Conservation (phyloP, 2,797 vertebrate genomes). For the Catharus ustulatus region DNA sequence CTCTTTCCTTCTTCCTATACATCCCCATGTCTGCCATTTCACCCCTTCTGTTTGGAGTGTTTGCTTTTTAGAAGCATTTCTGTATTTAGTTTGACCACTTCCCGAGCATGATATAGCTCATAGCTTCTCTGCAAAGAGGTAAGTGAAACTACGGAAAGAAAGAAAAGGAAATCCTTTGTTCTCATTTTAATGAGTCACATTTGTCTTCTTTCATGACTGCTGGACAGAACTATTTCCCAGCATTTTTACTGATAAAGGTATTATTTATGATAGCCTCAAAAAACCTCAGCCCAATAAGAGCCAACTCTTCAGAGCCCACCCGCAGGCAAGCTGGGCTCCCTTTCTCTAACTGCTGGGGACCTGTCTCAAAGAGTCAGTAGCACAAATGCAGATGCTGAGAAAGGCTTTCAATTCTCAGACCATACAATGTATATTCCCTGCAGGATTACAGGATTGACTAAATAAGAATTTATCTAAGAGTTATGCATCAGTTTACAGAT, state of each 20-base stretch:
- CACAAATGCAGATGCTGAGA: background rate
- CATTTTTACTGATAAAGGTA: background rate
- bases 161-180: background rate
- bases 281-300: background rate
- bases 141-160: background rate
- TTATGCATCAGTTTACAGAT: background rate
- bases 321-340: background rate
- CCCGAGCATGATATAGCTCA: accelerated
- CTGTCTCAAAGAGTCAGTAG: background rate
- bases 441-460: background rate
- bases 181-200: background rate
- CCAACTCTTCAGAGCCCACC: background rate
- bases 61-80: background rate
- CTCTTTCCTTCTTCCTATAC: background rate
- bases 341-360: background rate
- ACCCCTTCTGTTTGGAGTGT: background rate
- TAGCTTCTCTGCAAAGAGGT: background rate
- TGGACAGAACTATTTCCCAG: background rate
- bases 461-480: background rate
- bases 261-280: background rate
- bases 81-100: background rate
- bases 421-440: accelerated
- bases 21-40: background rate
- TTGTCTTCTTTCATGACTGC: background rate
- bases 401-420: background rate